Base-by-base conservation (phyloP, 2,113 vertebrate species). In the Martes martes region DNA sequence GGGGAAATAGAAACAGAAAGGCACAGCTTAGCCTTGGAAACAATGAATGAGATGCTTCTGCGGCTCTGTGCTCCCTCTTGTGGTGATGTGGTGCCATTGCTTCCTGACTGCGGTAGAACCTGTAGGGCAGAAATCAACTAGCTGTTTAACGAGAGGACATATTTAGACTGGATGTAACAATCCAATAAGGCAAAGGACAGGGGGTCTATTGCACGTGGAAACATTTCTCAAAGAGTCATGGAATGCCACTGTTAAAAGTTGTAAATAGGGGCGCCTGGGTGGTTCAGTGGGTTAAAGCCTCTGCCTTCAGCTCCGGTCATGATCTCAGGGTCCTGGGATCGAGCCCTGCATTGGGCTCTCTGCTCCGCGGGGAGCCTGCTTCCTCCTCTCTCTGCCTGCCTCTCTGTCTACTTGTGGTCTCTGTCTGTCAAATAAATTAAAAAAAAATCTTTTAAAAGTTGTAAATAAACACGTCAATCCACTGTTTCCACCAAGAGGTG, bases 1-100 rank as follows among this genome's bases (percentile, higher is more conserved):
- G 21, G 21, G n/a, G 18, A 89, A 16, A 73, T 16, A 74, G 9
- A 80, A 83, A 95, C 42, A 59, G 45, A 52, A 65, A 1, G 15
- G 13, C 13, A 7, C 11, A 55, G 4, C 19, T 3, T 33, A 33
- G 28, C 39, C 73, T 57, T 28, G n/a, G 59, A 79, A 82, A 67
- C n/a, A 28, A 11, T 3, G 3, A 39, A 23, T 0, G 67, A n/a
- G 23, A 3, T 2, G 19, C 61, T 74, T 61, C 90, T 10, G 33
- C 81, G 97, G 80, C 87, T 96, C 86, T 86, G 45, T n/a, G n/a
- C 95, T 92, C 96, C 97, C 97, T 82, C 98, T 93, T 39, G 96
- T 92, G 98, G 95, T 24, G 0, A 50, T 0, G 3, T 52, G 36
- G 18, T 47, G 86, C 15, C 86, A 94, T 57, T 96, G 52, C 24